Evolutionary conservation across 2,888 invertebrate genomes (phyloP), one percentile per base, ranked within the genome.

Genomic region (Allygus modestus): DNA sequence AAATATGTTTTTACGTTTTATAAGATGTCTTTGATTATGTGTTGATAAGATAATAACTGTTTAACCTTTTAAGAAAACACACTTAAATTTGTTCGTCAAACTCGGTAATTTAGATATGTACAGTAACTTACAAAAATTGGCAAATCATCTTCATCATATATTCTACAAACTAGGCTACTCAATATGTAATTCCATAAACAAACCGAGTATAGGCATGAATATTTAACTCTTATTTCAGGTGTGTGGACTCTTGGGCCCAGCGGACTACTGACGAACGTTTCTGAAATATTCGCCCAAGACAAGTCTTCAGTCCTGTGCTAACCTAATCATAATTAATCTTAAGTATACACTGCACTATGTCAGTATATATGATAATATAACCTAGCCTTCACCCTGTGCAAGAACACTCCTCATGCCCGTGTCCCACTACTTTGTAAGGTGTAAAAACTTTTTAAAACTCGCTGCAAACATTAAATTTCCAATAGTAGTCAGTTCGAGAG

Each of bases 321-420:
- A 79, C 58, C 79, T 79, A 79, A 83, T 37, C 83, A 83, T 83
- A 83, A 83, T 41, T 83, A 83, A 58, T 75, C 83, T 75, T 83
- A 83, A 83, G 83, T 82, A 83, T 83, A 83, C 83, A 83, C 83
- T 83, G 83, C 83, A 83, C 83, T 83, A 83, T 83, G 83, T 83
- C 75, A 75, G 75, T 83, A 83, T 83, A 83, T 83, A 83, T 75
- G 61, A 75, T 83, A 83, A 73, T 54, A 82, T 82, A 71, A 69
- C 82, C 58, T 83, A 83, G 83, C 83, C 83, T 83, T 83, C 83
- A 83, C 83, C 83, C 83, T 75, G 83, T 83, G 75, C 54, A 75
- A 75, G 33, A 54, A 37, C 83, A 73, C 83, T 51, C 71, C 73
- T 46, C 41, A 58, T 75, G 23, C 75, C 83, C 37, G 33, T 73